Percentiles rank a stretch among this genome's conserved stretches.
phyloP scores from a whole-genome alignment of 2,888 invertebrate species.

The Scaptomyza reducta region DNA sequence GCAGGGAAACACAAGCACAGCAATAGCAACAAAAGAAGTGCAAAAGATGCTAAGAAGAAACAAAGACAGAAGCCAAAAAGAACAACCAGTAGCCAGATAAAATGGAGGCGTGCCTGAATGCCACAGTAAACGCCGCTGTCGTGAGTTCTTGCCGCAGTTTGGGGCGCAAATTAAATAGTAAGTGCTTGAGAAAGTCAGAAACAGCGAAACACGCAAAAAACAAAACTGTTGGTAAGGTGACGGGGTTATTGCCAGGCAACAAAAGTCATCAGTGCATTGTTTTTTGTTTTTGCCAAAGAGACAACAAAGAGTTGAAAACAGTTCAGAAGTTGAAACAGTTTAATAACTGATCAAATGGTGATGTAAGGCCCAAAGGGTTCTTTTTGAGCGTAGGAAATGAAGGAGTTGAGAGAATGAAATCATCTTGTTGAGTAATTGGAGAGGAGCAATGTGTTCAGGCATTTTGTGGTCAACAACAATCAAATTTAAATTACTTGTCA shows the following conservation, averaged over 20 bases:
- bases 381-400: neutral
- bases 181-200: slow-evolving; percentile 73
- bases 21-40: slow-evolving; percentile 1
- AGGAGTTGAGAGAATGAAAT: neutral
- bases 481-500: slow-evolving; percentile 3
- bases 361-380: too few species aligned
- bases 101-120: slow-evolving; percentile 55
- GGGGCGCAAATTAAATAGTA: slow-evolving; percentile 74
- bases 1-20: slow-evolving; percentile 6
- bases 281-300: too few species aligned
- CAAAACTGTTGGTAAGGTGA: too few species aligned
- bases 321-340: slow-evolving; percentile 6
- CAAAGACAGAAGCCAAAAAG: slow-evolving; percentile 5
- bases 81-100: slow-evolving; percentile 41
- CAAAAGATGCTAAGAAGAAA: neutral
- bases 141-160: slow-evolving; percentile 41
- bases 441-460: neutral
- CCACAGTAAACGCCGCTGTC: slow-evolving; percentile 21
- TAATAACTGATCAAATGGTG: slow-evolving; percentile 3
- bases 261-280: neutral
- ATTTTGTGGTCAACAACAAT: neutral
- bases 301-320: slow-evolving; percentile 6
- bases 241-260: neutral
- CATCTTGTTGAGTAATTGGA: neutral
- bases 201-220: too few species aligned